A percentile compares a stretch with the other conserved stretches of the same genome.
Conservation (phyloP, 2,888 invertebrate genomes). For the Epiblema foenella region DNA sequence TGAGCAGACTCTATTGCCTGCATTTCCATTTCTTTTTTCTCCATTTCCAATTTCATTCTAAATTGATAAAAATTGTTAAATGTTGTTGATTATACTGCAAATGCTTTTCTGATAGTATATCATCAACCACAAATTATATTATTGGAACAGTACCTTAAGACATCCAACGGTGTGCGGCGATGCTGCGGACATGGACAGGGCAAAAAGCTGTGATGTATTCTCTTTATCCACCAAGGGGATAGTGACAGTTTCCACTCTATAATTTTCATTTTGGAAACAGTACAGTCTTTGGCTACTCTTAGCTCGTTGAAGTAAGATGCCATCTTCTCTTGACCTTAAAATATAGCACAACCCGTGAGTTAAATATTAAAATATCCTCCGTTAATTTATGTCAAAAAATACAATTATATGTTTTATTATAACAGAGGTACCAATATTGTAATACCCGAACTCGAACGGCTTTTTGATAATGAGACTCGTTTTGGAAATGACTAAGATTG, state of each 20-base stretch:
- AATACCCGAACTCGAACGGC: no score
- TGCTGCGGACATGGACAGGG: slow-evolving; percentile 71
- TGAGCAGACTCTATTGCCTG: slow-evolving; percentile 48
- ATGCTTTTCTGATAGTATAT: neutral
- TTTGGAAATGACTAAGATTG: neutral
- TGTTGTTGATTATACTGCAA: neutral
- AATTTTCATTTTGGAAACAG: slow-evolving; percentile 67
- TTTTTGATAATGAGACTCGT: no score
- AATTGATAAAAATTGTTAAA: neutral
- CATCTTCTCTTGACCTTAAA: slow-evolving; percentile 80
- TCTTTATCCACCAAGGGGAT: slow-evolving; percentile 74
- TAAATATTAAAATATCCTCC: neutral
- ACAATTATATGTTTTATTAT: no score
- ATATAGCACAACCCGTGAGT: neutral
- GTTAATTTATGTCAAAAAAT: no score
- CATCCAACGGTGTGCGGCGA: slow-evolving; percentile 70
- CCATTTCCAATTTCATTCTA: slow-evolving; percentile 55
- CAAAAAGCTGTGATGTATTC: slow-evolving; percentile 60
- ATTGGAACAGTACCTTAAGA: slow-evolving; percentile 62
- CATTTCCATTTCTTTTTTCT: slow-evolving; percentile 43
- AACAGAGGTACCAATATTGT: no score
- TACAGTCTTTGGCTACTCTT: slow-evolving; percentile 63
- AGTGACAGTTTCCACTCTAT: slow-evolving; percentile 81
- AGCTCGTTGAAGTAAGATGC: slow-evolving; percentile 73
- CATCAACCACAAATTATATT: neutral